Evolutionary conservation across 2,113 vertebrate species (phyloP).

Genomic region (Paracanthobrama guichenoti): DNA sequence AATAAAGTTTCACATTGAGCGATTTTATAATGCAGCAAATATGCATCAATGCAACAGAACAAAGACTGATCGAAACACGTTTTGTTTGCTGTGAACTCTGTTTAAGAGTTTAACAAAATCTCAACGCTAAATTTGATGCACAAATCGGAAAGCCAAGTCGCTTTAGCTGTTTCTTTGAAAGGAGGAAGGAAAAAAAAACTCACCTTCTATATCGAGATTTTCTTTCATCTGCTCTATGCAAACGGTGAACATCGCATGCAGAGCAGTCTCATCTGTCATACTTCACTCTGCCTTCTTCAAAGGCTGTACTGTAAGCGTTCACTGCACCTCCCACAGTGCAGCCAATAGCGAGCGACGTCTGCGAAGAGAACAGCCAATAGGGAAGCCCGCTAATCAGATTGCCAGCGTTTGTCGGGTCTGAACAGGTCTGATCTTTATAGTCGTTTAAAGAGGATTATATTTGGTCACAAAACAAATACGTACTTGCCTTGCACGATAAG

Average conservation of each 20-base stretch:
- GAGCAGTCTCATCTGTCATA: background rate
- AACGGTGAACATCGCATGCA: background rate
- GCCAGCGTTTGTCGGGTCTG: background rate
- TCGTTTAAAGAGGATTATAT: background rate
- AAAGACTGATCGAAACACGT: background rate
- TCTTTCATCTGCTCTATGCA: background rate
- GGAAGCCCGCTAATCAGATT: background rate
- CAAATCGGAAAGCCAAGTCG: background rate
- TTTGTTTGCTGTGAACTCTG: conserved; percentile 7
- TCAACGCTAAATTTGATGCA: background rate
- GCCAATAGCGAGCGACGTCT: conserved; percentile 19
- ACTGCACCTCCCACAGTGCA: background rate
- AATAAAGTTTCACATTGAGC: background rate
- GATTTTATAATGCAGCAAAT: background rate
- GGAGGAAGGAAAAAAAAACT: background rate
- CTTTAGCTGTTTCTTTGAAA: background rate
- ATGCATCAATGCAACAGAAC: background rate
- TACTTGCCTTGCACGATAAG: background rate
- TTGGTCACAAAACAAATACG: background rate
- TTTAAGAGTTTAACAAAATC: background rate
- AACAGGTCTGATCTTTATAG: background rate
- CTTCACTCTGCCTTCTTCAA: conserved; percentile 16
- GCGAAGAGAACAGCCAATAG: background rate
- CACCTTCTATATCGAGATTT: background rate
- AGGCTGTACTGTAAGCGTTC: conserved; percentile 7